These are phyloP conservation scores for Drosophila carrolli DNA, from an alignment of 1,140 invertebrate genomes.

Conservation along the genomic window DNA sequence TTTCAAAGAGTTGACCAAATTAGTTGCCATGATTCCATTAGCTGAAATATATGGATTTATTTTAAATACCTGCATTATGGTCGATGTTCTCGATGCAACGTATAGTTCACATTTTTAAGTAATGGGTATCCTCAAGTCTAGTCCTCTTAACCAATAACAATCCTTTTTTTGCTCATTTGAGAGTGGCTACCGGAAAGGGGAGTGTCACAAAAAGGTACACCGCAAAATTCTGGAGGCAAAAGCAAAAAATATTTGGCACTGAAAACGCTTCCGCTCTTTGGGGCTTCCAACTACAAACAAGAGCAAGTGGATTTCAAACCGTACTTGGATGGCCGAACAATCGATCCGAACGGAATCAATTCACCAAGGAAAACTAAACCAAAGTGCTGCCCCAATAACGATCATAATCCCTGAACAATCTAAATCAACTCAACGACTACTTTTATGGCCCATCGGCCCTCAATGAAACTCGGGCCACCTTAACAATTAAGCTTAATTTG, in stretches of 20 bases:
- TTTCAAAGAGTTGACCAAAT: too few species aligned
- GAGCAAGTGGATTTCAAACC: conserved; percentile 13
- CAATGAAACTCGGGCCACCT: conserved; percentile 45
- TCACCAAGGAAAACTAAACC: background rate
- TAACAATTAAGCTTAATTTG: conserved; percentile 80
- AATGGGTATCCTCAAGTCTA: background rate
- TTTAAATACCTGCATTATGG: too few species aligned
- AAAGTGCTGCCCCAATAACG: conserved; percentile 14
- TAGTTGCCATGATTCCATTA: too few species aligned
- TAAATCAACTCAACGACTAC: background rate
- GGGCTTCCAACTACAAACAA: conserved; percentile 53
- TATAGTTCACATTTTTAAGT: too few species aligned
- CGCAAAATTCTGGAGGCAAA: conserved; percentile 45
- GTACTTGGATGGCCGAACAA: background rate
- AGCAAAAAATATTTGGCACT: conserved; percentile 55
- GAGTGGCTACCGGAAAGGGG: conserved; percentile 25
- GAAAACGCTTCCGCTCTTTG: conserved; percentile 60
- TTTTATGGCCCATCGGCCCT: conserved; percentile 16
- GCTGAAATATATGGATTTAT: too few species aligned
- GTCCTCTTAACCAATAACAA: background rate
- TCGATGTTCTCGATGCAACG: too few species aligned
- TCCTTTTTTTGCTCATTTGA: conserved; percentile 5
- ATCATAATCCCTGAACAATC: background rate
- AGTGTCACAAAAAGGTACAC: conserved; percentile 63
- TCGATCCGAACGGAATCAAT: background rate